These are phyloP conservation scores for Notolabrus celidotus DNA, from an alignment of 2,797 vertebrate species.

Conservation along the genomic window DNA sequence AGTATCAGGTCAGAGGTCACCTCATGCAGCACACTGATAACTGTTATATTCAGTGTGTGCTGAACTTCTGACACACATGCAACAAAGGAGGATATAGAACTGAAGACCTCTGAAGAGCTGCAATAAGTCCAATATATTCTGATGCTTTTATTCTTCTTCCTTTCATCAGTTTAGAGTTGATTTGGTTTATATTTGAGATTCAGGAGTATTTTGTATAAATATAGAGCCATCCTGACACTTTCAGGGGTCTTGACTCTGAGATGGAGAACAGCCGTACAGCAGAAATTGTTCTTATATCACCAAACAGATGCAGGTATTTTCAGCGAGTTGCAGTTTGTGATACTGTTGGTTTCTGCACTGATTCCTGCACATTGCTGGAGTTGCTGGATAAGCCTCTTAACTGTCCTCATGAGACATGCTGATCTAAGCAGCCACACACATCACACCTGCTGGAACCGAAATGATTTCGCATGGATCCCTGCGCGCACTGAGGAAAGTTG, in stretches of 20 bases:
- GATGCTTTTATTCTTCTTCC: no score
- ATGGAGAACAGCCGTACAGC: neutral
- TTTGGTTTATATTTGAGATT: neutral
- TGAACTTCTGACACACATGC: no score
- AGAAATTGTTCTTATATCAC: neutral
- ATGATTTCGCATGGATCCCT: constrained; percentile 2
- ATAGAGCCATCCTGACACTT: neutral
- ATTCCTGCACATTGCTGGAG: constrained; percentile 12
- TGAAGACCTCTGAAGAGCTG: no score
- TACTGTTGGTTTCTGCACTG: constrained; percentile 17
- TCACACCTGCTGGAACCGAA: constrained; percentile 31
- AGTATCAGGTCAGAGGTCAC: constrained; percentile 17
- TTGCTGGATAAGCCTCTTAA: constrained; percentile 52
- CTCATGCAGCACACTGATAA: no score
- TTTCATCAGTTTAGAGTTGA: no score
- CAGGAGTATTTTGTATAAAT: neutral
- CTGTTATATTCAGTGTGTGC: no score
- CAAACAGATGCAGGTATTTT: constrained; percentile 18
- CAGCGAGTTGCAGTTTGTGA: constrained; percentile 18
- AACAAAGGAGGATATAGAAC: no score
- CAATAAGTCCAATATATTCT: no score
- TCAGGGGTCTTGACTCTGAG: neutral
- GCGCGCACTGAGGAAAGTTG: constrained; percentile 14
- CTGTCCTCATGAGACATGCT: constrained; percentile 44
- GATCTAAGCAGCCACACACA: constrained; percentile 29